Percentiles rank a stretch among this genome's conserved stretches.
phyloP scores from a whole-genome alignment of 2,113 vertebrate genomes.

The Oncorhynchus gorbuscha region DNA sequence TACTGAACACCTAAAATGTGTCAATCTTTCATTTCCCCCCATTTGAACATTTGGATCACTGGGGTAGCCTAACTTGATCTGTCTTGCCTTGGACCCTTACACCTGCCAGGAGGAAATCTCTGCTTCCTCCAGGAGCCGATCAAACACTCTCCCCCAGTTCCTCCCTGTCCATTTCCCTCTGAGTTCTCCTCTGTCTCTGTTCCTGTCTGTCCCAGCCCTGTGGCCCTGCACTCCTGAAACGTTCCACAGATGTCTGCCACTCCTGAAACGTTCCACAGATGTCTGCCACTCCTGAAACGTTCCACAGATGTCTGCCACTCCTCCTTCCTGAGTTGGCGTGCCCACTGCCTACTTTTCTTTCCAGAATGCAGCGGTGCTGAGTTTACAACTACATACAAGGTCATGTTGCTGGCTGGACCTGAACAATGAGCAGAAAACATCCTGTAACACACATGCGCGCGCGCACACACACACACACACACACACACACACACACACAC shows the following conservation, averaged over 20 bases:
- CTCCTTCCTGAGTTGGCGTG: background rate
- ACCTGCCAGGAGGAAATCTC: conserved; percentile 70
- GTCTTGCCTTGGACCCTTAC: background rate
- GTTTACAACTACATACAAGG: background rate
- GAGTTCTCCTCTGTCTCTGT: conserved; percentile 13
- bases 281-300: conserved; percentile 2
- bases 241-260: conserved; percentile 2
- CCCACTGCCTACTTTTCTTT: background rate
- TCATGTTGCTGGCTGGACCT: too few species aligned
- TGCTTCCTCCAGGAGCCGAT: conserved; percentile 70
- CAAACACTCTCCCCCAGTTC: conserved; percentile 51
- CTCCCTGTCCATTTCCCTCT: conserved; percentile 11
- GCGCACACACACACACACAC: too few species aligned
- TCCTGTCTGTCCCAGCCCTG: conserved; percentile 10
- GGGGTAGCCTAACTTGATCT: too few species aligned
- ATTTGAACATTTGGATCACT: background rate
- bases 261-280: too few species aligned
- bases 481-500: too few species aligned
- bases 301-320: conserved; percentile 3
- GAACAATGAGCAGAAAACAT: background rate
- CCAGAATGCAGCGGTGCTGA: background rate
- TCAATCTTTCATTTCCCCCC: background rate
- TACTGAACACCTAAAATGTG: background rate
- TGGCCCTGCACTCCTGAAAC: conserved; percentile 27
- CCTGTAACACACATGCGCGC: background rate